Conservation (phyloP, 1,140 invertebrate genomes). For the Oscheius sp. region DNA sequence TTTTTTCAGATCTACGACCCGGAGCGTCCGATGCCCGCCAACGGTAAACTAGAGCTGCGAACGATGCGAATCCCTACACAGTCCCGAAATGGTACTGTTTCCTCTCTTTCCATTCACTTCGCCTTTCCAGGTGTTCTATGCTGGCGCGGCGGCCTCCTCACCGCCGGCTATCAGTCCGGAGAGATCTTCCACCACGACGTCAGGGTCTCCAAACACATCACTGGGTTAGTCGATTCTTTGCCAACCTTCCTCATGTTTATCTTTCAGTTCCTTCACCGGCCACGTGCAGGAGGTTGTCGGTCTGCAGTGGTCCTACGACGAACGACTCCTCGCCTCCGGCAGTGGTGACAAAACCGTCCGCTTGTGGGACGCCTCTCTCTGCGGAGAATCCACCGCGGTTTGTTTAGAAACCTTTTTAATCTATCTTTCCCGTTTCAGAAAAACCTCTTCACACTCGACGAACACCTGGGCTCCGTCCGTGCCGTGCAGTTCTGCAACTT, state of each 20-base stretch:
- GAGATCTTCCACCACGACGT: conserved; percentile 33
- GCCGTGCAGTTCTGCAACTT: conserved; percentile 25
- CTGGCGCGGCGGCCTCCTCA: neutral
- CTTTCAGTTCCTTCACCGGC: conserved; percentile 26
- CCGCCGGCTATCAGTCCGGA: conserved; percentile 25
- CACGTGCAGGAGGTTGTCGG: conserved; percentile 27
- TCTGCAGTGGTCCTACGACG: conserved; percentile 21
- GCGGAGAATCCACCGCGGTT: neutral
- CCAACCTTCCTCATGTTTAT: neutral
- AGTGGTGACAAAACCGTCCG: conserved; percentile 25
- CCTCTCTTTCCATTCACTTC: no score
- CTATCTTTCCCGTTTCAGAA: neutral
- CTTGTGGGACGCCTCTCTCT: conserved; percentile 15
- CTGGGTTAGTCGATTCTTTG: conserved; percentile 1
- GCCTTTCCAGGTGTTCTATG: neutral
- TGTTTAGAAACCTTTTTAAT: neutral
- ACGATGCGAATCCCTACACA: conserved; percentile 3
- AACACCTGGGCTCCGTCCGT: conserved; percentile 28
- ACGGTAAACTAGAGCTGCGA: conserved; percentile 17
- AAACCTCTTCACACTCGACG: conserved; percentile 9
- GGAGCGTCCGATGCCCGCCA: neutral
- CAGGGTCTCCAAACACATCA: conserved; percentile 4
- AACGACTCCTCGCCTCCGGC: conserved; percentile 17
- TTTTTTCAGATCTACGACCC: conserved; percentile 25
- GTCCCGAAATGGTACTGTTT: conserved; percentile 1